These are phyloP conservation scores for Centropristis striata DNA, from an alignment of 2,113 vertebrate genomes.

Conservation along the genomic window DNA sequence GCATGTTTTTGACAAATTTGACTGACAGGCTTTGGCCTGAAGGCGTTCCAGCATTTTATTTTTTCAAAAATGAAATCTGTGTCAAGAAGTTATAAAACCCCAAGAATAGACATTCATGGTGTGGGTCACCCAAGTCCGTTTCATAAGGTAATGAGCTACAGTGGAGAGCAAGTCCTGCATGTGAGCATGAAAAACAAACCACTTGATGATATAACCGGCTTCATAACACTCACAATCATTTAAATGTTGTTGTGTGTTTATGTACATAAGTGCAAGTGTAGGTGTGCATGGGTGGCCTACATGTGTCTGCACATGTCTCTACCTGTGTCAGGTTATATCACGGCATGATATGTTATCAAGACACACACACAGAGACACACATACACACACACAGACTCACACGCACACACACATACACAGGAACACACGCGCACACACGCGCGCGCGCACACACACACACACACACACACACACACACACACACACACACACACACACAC, in stretches of 20 bases:
- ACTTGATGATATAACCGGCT: background rate
- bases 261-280: background rate
- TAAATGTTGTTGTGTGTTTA: too few relatives aligned
- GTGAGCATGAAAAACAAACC: background rate
- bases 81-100: slow-evolving; percentile 32
- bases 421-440: background rate
- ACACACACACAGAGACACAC: background rate
- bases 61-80: slow-evolving; percentile 2
- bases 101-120: slow-evolving; percentile 1
- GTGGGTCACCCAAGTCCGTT: slow-evolving; percentile 27
- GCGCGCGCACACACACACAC: background rate
- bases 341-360: background rate
- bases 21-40: background rate
- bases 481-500: background rate
- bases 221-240: background rate
- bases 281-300: background rate
- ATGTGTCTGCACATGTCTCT: background rate
- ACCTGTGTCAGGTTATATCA: background rate
- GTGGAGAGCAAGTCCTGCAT: background rate
- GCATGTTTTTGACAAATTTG: slow-evolving; percentile 12
- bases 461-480: background rate
- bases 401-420: background rate
- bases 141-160: background rate
- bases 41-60: background rate
- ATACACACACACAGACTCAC: background rate